A percentile compares a stretch with the other conserved stretches of the same genome.
phyloP scores from a whole-genome alignment of 2,888 invertebrate genomes.

The Glaucopsyche alexis region DNA sequence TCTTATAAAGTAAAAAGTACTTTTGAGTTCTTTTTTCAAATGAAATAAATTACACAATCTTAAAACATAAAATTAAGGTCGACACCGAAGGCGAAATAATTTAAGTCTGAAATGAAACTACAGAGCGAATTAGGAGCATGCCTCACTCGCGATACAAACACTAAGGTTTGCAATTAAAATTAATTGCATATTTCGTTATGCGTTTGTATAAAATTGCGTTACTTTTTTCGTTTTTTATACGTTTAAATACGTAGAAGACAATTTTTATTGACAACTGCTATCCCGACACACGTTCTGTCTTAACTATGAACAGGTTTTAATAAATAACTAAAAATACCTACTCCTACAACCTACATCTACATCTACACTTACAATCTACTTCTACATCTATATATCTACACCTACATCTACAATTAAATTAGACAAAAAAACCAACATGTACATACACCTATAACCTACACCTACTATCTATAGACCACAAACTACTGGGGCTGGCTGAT shows the following conservation, averaged over 20 bases:
- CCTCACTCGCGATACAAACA: conserved; percentile 40
- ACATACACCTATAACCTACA: no score
- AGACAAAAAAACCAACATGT: no score
- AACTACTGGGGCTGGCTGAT: no score
- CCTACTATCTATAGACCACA: no score
- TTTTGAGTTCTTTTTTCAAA: neutral
- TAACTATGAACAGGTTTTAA: no score
- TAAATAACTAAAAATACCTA: no score
- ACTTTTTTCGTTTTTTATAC: neutral
- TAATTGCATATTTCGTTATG: conserved; percentile 53
- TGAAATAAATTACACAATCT: neutral
- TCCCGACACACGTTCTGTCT: no score
- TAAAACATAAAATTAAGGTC: conserved; percentile 16
- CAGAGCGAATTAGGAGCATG: conserved; percentile 38
- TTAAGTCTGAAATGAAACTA: conserved; percentile 23
- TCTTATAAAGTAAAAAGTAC: neutral
- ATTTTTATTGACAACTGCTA: no score
- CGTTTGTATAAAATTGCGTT: conserved; percentile 43
- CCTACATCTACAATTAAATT: no score
- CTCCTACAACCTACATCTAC: no score
- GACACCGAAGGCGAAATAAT: neutral
- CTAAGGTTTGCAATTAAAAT: conserved; percentile 62
- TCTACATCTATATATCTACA: no score
- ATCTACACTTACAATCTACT: no score
- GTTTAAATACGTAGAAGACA: neutral